Conservation (phyloP, 2,113 vertebrate species). For the Pycnonotus jocosus region DNA sequence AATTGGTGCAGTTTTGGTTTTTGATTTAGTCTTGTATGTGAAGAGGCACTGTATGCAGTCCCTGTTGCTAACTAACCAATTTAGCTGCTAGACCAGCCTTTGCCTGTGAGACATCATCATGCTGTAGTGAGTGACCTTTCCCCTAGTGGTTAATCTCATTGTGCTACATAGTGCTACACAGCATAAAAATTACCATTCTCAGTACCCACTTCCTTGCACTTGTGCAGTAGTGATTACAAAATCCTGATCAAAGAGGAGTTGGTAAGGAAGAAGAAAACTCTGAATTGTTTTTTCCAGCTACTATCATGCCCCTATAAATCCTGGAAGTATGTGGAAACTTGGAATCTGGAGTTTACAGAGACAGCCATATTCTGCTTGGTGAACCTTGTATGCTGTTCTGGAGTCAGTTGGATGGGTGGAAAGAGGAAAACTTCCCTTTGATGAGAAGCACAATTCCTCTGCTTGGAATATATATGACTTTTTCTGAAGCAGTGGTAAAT, state of each 20-base stretch:
- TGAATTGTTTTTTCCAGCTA: not conserved
- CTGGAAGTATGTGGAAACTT: not conserved
- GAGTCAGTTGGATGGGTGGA: not conserved
- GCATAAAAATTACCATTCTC: not conserved
- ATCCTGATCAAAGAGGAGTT: not conserved
- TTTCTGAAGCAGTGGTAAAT: not conserved
- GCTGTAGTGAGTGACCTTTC: not conserved
- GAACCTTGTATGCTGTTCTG: not conserved
- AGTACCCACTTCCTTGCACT: not conserved
- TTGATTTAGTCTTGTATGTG: not conserved
- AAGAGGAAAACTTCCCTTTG: not conserved
- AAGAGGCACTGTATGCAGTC: not conserved
- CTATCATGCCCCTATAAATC: not conserved
- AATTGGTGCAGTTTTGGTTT: not conserved
- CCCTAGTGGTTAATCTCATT: not conserved
- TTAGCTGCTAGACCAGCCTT: not conserved
- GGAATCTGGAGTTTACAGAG: not conserved
- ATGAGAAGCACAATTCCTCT: not conserved
- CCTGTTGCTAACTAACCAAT: not conserved
- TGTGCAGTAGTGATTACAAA: not conserved
- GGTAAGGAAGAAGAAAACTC: not conserved
- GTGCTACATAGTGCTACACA: not conserved
- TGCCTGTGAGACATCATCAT: not conserved
- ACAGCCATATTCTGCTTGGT: not conserved
- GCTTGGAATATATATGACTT: not conserved